Evolutionary conservation across 2,797 vertebrate species (phyloP).

Genomic region (Rhinogobio ventralis): DNA sequence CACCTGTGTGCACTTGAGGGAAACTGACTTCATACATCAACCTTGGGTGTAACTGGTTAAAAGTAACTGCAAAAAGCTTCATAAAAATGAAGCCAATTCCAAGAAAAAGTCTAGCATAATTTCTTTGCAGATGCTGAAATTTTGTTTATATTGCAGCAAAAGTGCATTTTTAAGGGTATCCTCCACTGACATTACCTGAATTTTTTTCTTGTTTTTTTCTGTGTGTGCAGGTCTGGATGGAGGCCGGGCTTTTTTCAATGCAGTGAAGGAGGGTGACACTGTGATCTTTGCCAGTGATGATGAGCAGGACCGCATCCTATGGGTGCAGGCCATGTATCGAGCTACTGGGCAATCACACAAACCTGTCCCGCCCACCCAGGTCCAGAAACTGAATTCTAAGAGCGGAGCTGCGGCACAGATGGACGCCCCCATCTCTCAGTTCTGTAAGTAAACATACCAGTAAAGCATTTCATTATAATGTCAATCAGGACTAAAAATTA

Average conservation of each 20-base stretch:
- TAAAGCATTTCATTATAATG: conserved; percentile 51
- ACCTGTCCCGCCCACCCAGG: conserved; percentile 98
- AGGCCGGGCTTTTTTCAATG: conserved; percentile 97
- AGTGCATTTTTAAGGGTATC: neutral
- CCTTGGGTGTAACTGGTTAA: neutral
- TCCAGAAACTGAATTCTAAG: conserved; percentile 99
- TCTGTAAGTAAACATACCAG: conserved; percentile 93
- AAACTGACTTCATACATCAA: neutral
- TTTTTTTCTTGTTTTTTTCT: neutral
- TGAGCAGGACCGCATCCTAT: conserved; percentile 98
- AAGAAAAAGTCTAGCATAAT: neutral
- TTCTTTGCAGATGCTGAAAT: neutral
- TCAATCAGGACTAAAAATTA: conserved; percentile 26
- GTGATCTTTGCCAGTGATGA: conserved; percentile 99
- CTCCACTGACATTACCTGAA: neutral
- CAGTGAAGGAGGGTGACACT: conserved; percentile 98
- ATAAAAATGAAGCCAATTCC: neutral
- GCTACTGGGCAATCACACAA: conserved; percentile 99
- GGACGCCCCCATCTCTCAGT: conserved; percentile 99
- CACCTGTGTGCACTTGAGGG: neutral
- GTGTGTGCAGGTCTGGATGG: conserved; percentile 91
- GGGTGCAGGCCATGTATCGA: conserved; percentile 99
- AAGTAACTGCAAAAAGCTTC: neutral
- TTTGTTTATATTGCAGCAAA: neutral
- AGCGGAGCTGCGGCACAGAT: conserved; percentile 96